Conservation (phyloP, 2,113 vertebrate species). For the Ailurus styani region DNA sequence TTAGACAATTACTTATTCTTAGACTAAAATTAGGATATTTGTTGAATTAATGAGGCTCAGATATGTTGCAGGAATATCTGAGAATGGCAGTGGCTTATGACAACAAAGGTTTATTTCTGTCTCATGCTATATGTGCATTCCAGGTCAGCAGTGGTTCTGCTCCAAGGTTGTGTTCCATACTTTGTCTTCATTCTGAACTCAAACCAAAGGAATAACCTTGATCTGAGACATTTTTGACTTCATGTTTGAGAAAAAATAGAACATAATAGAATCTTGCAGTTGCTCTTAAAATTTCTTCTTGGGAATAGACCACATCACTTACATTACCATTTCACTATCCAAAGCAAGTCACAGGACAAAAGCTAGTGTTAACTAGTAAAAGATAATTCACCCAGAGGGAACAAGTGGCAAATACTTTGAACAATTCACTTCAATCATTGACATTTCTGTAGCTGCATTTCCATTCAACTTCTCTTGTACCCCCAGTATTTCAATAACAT, state of each 20-base stretch:
- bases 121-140: not conserved
- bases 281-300: not conserved
- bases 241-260: not conserved
- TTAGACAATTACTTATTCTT: not conserved
- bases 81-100: not conserved
- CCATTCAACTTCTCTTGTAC: not conserved
- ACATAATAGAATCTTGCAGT: not conserved
- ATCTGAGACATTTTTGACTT: not conserved
- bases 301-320: not conserved
- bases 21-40: not conserved
- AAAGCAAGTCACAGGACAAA: not conserved
- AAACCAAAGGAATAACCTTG: not conserved
- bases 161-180: not conserved
- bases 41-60: slow-evolving; percentile 12
- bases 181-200: not conserved
- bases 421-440: not conserved
- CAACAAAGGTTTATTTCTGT: not conserved
- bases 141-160: not conserved
- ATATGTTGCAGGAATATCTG: not conserved
- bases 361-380: not conserved
- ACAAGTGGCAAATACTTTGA: not conserved
- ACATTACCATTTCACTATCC: not conserved
- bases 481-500: not conserved
- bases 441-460: not conserved
- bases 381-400: not conserved